Evolutionary conservation across 2,797 vertebrate genomes (phyloP), one percentile per base, ranked within the genome.

Genomic region (Dendrocincla fuliginosa): DNA sequence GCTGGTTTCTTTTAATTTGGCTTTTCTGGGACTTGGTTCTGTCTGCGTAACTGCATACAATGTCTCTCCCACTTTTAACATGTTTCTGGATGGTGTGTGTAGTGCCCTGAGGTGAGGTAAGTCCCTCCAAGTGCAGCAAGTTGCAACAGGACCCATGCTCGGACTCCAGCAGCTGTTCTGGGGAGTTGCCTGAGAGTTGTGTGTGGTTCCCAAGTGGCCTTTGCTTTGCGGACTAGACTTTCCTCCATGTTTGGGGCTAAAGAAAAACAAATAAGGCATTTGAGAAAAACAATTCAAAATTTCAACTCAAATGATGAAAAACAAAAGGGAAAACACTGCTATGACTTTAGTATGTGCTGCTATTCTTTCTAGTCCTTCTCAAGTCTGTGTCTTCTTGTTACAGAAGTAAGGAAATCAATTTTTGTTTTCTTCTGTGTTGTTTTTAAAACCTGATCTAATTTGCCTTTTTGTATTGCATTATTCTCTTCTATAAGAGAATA

Each of bases 61-160:
- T n/a, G 24, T 35, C 44, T 47, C 44, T 35, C n/a, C 44, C 44
- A 13, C 35, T 47, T 67, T 19, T 63, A 44, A 32, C 30, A 1
- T 7, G 1, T 33, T 70, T 64, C 16, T 52, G 42, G 60, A 24
- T 1, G 3, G 5, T 13, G 5, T 32, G 10, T 1, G 3, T 30
- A 37, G 47, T 41, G 60, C 28, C 1, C 0, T 27, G n/a, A 20
- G 47, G 47, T 64, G 47, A 63, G 25, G 6, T n/a, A 19, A 53
- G 50, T 24, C 65, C 67, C 41, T 75, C 65, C 61, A 35, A 11
- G 30, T 50, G 82, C 41, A 42, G 8, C 27, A 22, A 77, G 47
- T 49, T 53, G 14, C 55, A 67, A 28, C 24, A 71, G 84, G 49
- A 16, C 41, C 77, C 13, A 0, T 33, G 18, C 57, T 71, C 2